Percentiles rank a stretch among this genome's conserved stretches.
Conservation (phyloP, 2,113 vertebrate species). For the Neogale vison region DNA sequence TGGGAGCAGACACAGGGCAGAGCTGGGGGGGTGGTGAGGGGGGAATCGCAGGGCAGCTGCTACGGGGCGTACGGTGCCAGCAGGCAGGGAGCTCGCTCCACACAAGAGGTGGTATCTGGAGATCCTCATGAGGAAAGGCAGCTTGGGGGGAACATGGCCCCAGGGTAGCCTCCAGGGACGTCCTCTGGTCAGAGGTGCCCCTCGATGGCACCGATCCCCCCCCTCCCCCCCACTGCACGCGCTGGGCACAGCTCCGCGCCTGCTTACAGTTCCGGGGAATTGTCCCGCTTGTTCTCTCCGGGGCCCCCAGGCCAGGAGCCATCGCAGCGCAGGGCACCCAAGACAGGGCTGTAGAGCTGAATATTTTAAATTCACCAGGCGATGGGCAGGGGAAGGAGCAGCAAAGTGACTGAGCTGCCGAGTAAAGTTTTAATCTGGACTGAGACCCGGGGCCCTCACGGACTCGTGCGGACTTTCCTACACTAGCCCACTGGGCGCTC, state of each 20-base stretch:
- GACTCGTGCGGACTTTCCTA: background rate
- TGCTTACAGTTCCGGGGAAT: background rate
- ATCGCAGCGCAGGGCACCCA: fast-evolving
- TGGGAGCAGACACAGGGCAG: conserved; percentile 19
- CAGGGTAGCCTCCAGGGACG: fast-evolving
- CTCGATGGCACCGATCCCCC: fast-evolving
- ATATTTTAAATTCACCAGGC: background rate
- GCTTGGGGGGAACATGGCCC: background rate
- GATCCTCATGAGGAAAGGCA: background rate
- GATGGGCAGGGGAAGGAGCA: fast-evolving
- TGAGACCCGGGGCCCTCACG: background rate
- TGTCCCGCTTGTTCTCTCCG: background rate
- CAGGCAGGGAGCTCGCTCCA: background rate
- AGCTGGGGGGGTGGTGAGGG: background rate
- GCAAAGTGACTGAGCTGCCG: background rate
- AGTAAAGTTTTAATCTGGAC: background rate
- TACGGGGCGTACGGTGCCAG: fast-evolving
- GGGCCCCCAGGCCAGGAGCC: background rate
- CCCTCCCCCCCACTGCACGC: background rate
- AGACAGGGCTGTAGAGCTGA: background rate
- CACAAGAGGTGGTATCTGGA: background rate
- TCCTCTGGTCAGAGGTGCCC: fast-evolving
- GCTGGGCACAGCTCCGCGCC: background rate
- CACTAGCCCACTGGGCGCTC: background rate
- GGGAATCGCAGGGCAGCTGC: background rate